phyloP scores from a whole-genome alignment of 1,140 invertebrate species.

The Acromyrmex heyeri region DNA sequence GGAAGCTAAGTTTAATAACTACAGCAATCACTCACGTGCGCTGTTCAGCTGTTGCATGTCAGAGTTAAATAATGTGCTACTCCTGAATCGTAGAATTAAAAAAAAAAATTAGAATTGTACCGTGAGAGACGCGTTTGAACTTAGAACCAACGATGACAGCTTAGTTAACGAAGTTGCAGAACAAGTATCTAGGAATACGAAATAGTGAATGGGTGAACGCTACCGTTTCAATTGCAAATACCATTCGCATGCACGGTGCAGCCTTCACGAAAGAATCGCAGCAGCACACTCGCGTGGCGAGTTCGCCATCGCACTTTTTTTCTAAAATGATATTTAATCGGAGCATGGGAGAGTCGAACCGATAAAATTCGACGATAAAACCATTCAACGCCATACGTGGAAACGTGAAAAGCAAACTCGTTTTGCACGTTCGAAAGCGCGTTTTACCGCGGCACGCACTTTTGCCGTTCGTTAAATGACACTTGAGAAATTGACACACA shows the following conservation, averaged over 20 bases:
- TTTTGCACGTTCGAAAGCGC: background rate
- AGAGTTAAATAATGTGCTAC: background rate
- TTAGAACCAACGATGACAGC: background rate
- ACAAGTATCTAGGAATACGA: background rate
- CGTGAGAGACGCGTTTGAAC: background rate
- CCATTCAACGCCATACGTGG: background rate
- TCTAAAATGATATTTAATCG: background rate
- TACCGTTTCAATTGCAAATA: constrained; percentile 9
- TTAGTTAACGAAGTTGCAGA: background rate
- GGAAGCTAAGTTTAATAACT: constrained; percentile 5
- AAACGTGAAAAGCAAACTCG: constrained; percentile 30
- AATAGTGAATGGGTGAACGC: constrained; percentile 34
- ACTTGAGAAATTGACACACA: constrained; percentile 67
- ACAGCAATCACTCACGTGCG: constrained; percentile 18
- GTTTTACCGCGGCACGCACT: background rate
- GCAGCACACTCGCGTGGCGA: constrained; percentile 27
- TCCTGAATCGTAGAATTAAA: background rate
- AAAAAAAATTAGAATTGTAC: constrained; percentile 1
- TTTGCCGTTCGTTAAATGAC: constrained; percentile 59
- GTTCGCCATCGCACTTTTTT: background rate
- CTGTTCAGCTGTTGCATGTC: background rate
- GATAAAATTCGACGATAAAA: constrained; percentile 27
- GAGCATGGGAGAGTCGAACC: background rate
- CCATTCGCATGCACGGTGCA: background rate
- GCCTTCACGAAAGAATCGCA: constrained; percentile 16